These are phyloP conservation scores for Spizaetus ornatus DNA, from an alignment of 2,113 vertebrate species.

Conservation along the genomic window DNA sequence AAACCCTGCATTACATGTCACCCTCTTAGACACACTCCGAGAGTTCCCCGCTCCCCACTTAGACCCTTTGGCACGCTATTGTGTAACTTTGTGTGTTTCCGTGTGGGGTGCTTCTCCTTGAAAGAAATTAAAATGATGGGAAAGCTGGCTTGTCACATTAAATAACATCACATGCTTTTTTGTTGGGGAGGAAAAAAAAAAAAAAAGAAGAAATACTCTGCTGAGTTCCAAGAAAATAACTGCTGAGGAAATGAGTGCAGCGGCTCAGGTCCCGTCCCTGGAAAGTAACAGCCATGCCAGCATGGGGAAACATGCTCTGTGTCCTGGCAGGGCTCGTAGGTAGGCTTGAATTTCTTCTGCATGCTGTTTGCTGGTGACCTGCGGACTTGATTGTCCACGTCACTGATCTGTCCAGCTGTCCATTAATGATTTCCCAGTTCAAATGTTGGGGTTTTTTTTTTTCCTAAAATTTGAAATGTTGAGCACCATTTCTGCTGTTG, in stretches of 20 bases:
- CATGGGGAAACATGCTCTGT: background rate
- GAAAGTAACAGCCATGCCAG: background rate
- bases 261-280: background rate
- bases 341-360: background rate
- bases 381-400: background rate
- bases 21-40: background rate
- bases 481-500: background rate
- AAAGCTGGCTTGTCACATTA: background rate
- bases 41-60: background rate
- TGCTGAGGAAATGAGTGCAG: conserved; percentile 5
- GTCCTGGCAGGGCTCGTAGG: background rate
- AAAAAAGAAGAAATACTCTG: background rate
- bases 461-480: background rate
- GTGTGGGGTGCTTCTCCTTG: background rate
- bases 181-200: background rate
- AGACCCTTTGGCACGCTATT: background rate
- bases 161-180: conserved; percentile 51
- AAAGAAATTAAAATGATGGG: conserved; percentile 46
- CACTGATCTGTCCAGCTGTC: background rate
- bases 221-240: conserved; percentile 28
- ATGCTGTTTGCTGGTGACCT: background rate
- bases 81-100: background rate
- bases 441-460: accelerated
- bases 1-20: background rate
- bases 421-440: background rate